A percentile compares a stretch with the other conserved stretches of the same genome.
These are phyloP conservation scores for Neodiprion lecontei DNA, from an alignment of 1,140 invertebrate species.

Conservation along the genomic window DNA sequence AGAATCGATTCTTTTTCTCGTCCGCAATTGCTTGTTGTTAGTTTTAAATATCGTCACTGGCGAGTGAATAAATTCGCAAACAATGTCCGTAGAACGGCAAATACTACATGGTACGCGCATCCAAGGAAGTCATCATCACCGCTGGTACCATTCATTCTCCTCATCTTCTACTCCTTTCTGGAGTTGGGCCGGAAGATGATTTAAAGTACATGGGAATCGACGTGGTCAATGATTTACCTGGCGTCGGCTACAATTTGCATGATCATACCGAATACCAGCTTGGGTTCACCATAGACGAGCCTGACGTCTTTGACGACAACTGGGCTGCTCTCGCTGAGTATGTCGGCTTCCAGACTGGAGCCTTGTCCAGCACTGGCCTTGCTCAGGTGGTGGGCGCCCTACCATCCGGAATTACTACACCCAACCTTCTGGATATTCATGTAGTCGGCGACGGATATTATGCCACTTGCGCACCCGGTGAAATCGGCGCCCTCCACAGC, in stretches of 20 bases:
- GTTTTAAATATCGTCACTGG: neutral
- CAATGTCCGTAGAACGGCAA: slow-evolving; percentile 36
- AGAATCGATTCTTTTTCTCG: no score
- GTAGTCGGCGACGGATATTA: slow-evolving; percentile 74
- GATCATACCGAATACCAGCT: slow-evolving; percentile 73
- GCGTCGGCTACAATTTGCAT: slow-evolving; percentile 79
- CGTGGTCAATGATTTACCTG: slow-evolving; percentile 70
- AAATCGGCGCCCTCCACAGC: slow-evolving; percentile 60
- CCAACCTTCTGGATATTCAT: slow-evolving; percentile 70
- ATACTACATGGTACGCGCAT: slow-evolving; percentile 39
- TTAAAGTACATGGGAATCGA: slow-evolving; percentile 55
- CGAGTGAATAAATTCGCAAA: neutral
- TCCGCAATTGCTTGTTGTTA: no score
- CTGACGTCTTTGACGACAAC: slow-evolving; percentile 66
- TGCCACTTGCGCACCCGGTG: slow-evolving; percentile 67
- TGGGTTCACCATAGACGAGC: slow-evolving; percentile 59
- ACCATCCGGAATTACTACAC: slow-evolving; percentile 65
- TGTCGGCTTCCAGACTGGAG: slow-evolving; percentile 65
- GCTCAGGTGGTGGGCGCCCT: slow-evolving; percentile 70
- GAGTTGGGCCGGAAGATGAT: slow-evolving; percentile 72
- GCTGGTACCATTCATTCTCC: slow-evolving; percentile 71
- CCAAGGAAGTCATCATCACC: slow-evolving; percentile 62
- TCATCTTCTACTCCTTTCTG: slow-evolving; percentile 73
- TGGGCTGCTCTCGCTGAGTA: slow-evolving; percentile 70
- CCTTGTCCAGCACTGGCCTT: slow-evolving; percentile 68